These are phyloP conservation scores for Aradophagus sp. DNA, from an alignment of 1,140 invertebrate species.

Conservation along the genomic window DNA sequence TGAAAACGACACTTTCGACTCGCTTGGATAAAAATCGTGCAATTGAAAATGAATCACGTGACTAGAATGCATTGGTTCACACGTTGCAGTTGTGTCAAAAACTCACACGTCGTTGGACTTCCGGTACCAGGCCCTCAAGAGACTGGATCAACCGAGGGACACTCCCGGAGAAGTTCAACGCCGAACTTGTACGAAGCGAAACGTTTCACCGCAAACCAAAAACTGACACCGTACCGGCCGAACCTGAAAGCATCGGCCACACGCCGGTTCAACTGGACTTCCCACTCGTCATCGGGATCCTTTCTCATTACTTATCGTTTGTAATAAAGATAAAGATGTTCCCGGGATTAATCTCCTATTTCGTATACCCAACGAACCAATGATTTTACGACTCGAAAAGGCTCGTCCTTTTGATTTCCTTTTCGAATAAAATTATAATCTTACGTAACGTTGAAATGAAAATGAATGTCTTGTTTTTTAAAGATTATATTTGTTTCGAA, in stretches of 20 bases:
- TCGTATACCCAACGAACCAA: constrained; percentile 4
- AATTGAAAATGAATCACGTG: too few species aligned
- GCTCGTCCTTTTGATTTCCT: constrained; percentile 4
- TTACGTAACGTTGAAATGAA: too few species aligned
- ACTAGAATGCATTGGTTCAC: too few species aligned
- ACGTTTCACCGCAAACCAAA: constrained; percentile 62
- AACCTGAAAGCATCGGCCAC: constrained; percentile 46
- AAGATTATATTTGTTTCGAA: too few species aligned
- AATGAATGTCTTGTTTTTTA: too few species aligned
- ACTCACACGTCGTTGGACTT: constrained; percentile 39
- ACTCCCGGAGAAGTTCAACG: constrained; percentile 45
- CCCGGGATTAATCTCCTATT: constrained; percentile 15
- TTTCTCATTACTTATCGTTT: constrained; percentile 51
- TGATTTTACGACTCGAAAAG: constrained; percentile 1
- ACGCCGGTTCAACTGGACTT: constrained; percentile 32
- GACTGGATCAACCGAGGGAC: constrained; percentile 29
- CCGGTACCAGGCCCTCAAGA: constrained; percentile 22
- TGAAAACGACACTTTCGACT: too few species aligned
- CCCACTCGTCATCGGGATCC: constrained; percentile 49
- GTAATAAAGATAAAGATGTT: constrained; percentile 38
- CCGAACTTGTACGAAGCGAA: constrained; percentile 48
- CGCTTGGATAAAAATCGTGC: too few species aligned
- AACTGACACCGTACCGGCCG: constrained; percentile 60
- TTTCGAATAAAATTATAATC: too few species aligned
- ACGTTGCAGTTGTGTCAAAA: too few species aligned